Evolutionary conservation across 2,113 vertebrate species (phyloP).

Genomic region (Salvelinus fontinalis): DNA sequence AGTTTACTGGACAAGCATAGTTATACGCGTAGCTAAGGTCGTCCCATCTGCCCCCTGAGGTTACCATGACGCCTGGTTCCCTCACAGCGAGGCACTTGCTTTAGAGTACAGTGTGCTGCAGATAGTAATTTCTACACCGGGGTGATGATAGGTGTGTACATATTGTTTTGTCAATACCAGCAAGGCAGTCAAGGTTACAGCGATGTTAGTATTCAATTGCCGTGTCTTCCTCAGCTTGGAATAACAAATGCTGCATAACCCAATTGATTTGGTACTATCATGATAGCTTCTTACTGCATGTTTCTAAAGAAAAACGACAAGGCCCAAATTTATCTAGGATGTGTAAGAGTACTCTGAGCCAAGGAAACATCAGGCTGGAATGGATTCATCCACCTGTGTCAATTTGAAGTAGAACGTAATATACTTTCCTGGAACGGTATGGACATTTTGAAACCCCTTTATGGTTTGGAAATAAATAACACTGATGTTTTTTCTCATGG

Average conservation of each 20-base stretch:
- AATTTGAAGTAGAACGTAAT: no score
- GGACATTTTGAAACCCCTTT: no score
- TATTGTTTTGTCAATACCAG: constrained; percentile 68
- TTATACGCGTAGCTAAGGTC: constrained; percentile 41
- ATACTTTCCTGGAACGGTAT: no score
- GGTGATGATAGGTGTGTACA: constrained; percentile 69
- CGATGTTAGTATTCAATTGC: constrained; percentile 59
- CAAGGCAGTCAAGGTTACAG: constrained; percentile 63
- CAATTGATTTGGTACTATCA: constrained; percentile 50
- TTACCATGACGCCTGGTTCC: constrained; percentile 27
- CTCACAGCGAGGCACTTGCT: constrained; percentile 67
- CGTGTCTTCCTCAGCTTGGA: constrained; percentile 42
- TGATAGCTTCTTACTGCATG: constrained; percentile 24
- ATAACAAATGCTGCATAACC: constrained; percentile 44
- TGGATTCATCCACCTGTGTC: constrained; percentile 48
- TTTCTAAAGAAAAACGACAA: constrained; percentile 32
- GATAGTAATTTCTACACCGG: constrained; percentile 51
- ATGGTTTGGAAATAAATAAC: constrained; percentile 24
- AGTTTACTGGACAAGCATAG: constrained; percentile 39
- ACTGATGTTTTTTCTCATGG: not conserved
- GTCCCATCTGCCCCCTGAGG: constrained; percentile 46
- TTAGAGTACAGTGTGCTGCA: constrained; percentile 50
- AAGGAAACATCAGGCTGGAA: constrained; percentile 47
- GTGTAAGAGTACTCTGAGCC: constrained; percentile 17
- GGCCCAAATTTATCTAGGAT: constrained; percentile 36